A percentile compares a stretch with the other conserved stretches of the same genome.
These are phyloP conservation scores for Perithous albicinctus DNA, from an alignment of 2,888 invertebrate genomes.

Conservation along the genomic window DNA sequence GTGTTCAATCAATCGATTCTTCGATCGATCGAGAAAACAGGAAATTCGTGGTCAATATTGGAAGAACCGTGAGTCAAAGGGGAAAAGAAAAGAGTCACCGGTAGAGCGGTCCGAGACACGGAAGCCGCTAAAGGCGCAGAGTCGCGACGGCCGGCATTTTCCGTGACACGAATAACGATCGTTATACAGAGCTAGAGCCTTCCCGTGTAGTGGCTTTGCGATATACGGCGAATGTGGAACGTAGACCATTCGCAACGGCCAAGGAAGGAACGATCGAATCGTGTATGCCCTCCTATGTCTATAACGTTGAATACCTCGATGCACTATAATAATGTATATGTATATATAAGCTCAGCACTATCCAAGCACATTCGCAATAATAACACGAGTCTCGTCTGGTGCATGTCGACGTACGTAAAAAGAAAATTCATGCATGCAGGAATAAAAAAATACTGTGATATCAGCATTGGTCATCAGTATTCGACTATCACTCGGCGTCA, in stretches of 20 bases:
- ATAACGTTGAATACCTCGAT: slow-evolving; percentile 53
- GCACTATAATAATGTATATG: slow-evolving; percentile 13
- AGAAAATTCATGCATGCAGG: slow-evolving; percentile 52
- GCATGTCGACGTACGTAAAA: slow-evolving; percentile 28
- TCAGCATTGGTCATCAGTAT: slow-evolving; percentile 44
- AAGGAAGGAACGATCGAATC: slow-evolving; percentile 61
- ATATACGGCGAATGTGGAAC: slow-evolving; percentile 63
- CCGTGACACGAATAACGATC: slow-evolving; percentile 68
- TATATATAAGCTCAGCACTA: not conserved
- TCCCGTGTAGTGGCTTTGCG: slow-evolving; percentile 29
- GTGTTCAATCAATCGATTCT: not conserved
- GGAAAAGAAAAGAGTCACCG: slow-evolving; percentile 7
- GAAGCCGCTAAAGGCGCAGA: slow-evolving; percentile 51
- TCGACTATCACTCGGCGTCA: slow-evolving; percentile 30
- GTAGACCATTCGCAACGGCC: slow-evolving; percentile 56
- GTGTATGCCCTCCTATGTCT: slow-evolving; percentile 30
- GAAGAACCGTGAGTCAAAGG: slow-evolving; percentile 25
- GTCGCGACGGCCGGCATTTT: slow-evolving; percentile 55
- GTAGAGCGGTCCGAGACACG: slow-evolving; percentile 30
- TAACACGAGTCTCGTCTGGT: slow-evolving; percentile 21
- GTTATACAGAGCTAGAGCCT: slow-evolving; percentile 42
- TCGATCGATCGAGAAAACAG: slow-evolving; percentile 30
- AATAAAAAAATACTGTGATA: slow-evolving; percentile 24
- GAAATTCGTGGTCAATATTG: slow-evolving; percentile 53
- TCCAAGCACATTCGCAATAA: slow-evolving; percentile 2